phyloP scores from a whole-genome alignment of 2,888 invertebrate genomes.

The Electrophaes corylata region DNA sequence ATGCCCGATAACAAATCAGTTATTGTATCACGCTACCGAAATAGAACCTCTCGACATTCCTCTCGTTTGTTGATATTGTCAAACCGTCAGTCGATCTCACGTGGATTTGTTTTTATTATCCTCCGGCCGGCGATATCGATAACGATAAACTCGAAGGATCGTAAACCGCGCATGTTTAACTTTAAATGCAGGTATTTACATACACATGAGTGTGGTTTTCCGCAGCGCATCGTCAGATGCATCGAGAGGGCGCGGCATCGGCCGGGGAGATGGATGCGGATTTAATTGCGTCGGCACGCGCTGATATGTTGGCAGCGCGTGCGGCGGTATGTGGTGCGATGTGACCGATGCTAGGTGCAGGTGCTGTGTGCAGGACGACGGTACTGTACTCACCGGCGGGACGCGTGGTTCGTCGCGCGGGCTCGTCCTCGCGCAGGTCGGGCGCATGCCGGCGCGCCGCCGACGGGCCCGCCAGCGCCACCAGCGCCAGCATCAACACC shows the following conservation, averaged over 20 bases:
- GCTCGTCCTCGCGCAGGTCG: constrained; percentile 87
- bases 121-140: constrained; percentile 63
- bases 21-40: constrained; percentile 69
- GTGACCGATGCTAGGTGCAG: too few species aligned
- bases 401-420: constrained; percentile 85
- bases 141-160: constrained; percentile 50
- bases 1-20: constrained; percentile 75
- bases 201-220: constrained; percentile 57
- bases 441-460: constrained; percentile 85
- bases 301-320: constrained; percentile 53
- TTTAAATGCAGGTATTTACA: constrained; percentile 66
- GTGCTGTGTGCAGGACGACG: constrained; percentile 58
- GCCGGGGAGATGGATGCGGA: constrained; percentile 46
- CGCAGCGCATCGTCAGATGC: constrained; percentile 29
- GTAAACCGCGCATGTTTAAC: constrained; percentile 6
- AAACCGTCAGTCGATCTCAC: constrained; percentile 63
- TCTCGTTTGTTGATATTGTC: constrained; percentile 61
- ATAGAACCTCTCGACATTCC: constrained; percentile 70
- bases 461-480: constrained; percentile 47
- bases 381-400: constrained; percentile 60
- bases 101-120: constrained; percentile 81
- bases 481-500: constrained; percentile 68
- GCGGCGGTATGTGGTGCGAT: constrained; percentile 56
- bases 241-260: constrained; percentile 31
- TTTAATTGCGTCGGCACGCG: constrained; percentile 50